Evolutionary conservation across 2,113 vertebrate genomes (phyloP).

Genomic region (Synchiropus splendidus): DNA sequence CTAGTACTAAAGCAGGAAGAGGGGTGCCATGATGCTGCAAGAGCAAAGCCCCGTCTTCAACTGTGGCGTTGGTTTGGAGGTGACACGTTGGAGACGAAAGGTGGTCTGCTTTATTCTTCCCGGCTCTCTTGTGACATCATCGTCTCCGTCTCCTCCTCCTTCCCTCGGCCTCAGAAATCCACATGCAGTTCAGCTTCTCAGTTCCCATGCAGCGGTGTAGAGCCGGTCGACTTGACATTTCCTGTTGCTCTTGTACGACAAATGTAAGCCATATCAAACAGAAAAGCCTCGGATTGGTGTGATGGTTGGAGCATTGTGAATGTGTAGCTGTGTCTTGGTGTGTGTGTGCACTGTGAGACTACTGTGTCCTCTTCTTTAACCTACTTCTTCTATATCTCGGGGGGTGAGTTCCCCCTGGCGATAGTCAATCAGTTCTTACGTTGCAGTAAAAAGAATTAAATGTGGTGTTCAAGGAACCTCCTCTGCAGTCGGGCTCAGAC

Average conservation of each 20-base stretch:
- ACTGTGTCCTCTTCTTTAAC: slow-evolving; percentile 38
- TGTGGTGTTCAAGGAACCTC: slow-evolving; percentile 54
- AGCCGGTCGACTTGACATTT: slow-evolving; percentile 17
- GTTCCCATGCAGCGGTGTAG: slow-evolving; percentile 47
- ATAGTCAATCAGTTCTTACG: slow-evolving; percentile 74
- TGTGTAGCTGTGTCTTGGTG: slow-evolving; percentile 11
- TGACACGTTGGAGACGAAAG: no score
- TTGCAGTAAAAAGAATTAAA: slow-evolving; percentile 66
- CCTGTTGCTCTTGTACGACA: slow-evolving; percentile 30
- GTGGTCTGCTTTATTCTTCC: slow-evolving; percentile 3
- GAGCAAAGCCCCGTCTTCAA: no score
- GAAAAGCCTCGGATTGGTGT: slow-evolving; percentile 44
- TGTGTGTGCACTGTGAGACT: slow-evolving; percentile 13
- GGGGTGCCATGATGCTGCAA: slow-evolving; percentile 32
- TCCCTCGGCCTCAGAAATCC: slow-evolving; percentile 40
- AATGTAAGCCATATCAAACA: slow-evolving; percentile 62
- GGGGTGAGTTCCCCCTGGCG: slow-evolving; percentile 51
- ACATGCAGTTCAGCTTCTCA: slow-evolving; percentile 54
- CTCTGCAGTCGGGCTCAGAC: slow-evolving; percentile 36
- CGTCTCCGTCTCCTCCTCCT: slow-evolving; percentile 41
- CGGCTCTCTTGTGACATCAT: slow-evolving; percentile 28
- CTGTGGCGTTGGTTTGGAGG: no score
- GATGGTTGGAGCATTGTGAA: slow-evolving; percentile 31
- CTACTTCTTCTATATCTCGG: slow-evolving; percentile 56
- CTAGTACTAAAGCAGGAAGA: slow-evolving; percentile 47